Conservation (phyloP, 2,888 invertebrate genomes). For the Protonemura montana region DNA sequence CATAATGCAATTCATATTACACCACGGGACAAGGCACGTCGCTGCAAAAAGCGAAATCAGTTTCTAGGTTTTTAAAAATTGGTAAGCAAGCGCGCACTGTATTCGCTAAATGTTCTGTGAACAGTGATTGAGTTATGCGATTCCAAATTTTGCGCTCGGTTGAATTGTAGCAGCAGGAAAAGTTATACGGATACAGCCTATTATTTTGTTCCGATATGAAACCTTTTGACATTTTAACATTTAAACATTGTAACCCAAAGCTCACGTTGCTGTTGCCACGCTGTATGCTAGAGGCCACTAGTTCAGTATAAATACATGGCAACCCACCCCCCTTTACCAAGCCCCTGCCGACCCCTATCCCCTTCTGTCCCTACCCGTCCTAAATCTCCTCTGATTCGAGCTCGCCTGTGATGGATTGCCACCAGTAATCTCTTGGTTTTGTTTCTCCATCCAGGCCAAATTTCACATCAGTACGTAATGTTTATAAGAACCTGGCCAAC, state of each 20-base stretch:
- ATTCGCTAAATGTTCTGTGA: not conserved
- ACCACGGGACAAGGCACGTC: not conserved
- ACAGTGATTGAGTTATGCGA: not conserved
- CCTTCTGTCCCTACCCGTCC: not conserved
- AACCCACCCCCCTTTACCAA: not conserved
- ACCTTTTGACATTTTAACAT: not conserved
- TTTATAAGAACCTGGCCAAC: not conserved
- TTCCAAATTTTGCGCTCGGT: not conserved
- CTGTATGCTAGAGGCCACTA: too few relatives aligned
- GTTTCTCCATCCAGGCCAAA: not conserved
- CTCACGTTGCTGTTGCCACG: too few relatives aligned
- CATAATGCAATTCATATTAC: not conserved
- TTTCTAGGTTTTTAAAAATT: not conserved
- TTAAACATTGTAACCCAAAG: not conserved
- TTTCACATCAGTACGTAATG: not conserved
- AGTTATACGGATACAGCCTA: not conserved
- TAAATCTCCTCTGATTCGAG: not conserved
- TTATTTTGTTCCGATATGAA: not conserved
- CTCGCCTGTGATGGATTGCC: not conserved
- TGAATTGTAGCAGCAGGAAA: not conserved
- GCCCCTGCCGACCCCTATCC: not conserved
- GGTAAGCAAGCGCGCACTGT: too few relatives aligned
- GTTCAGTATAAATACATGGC: not conserved
- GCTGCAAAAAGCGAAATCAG: not conserved
- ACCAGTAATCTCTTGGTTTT: not conserved